These are phyloP conservation scores for Manis crassicaudata DNA, from an alignment of 2,797 vertebrate genomes.

Conservation along the genomic window DNA sequence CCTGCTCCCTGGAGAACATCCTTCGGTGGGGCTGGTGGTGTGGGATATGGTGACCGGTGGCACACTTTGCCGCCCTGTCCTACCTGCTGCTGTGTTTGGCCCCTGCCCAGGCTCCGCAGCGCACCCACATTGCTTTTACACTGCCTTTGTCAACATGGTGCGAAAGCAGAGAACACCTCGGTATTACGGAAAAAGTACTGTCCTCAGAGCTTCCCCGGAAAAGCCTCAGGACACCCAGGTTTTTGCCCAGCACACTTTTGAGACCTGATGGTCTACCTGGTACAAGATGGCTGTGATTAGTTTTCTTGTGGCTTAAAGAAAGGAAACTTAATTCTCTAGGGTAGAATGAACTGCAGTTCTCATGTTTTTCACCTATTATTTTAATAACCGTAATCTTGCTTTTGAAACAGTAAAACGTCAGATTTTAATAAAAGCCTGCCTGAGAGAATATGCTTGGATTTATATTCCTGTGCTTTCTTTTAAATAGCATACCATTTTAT, in stretches of 20 bases:
- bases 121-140: neutral
- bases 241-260: slow-evolving; percentile 31
- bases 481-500: slow-evolving; percentile 73
- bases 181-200: slow-evolving; percentile 43
- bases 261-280: slow-evolving; percentile 18
- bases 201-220: neutral
- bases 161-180: neutral
- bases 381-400: slow-evolving; percentile 48
- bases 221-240: neutral
- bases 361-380: slow-evolving; percentile 34
- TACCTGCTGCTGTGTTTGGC: neutral
- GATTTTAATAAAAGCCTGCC: slow-evolving; percentile 22
- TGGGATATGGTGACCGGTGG: neutral
- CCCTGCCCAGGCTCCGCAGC: neutral
- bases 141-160: neutral
- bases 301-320: neutral
- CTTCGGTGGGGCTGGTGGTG: neutral
- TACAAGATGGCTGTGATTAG: neutral
- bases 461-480: slow-evolving; percentile 66
- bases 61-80: neutral
- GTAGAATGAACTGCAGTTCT: slow-evolving; percentile 7
- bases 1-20: slow-evolving; percentile 39
- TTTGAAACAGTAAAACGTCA: slow-evolving; percentile 61
- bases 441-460: slow-evolving; percentile 55
- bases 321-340: neutral